Evolutionary conservation across 2,888 invertebrate species (phyloP).

Genomic region (Drosophila maculinotata): DNA sequence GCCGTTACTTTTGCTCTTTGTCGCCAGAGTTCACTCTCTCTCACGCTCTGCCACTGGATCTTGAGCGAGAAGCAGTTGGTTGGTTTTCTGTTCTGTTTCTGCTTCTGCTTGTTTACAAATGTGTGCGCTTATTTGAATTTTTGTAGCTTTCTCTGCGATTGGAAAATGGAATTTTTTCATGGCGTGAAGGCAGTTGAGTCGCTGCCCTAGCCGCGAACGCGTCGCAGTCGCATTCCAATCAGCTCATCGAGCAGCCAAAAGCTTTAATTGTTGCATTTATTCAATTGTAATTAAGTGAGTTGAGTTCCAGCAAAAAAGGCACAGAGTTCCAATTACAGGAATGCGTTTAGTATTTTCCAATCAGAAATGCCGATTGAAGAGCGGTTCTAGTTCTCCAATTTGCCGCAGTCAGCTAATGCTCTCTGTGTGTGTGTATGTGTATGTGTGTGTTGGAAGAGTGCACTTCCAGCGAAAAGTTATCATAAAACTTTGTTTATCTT

Average conservation of each 20-base stretch:
- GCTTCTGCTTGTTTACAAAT: constrained; percentile 65
- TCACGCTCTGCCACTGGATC: constrained; percentile 33
- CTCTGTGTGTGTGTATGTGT: constrained; percentile 9
- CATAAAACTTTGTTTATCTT: constrained; percentile 69
- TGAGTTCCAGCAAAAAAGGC: neutral
- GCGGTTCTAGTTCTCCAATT: constrained; percentile 5
- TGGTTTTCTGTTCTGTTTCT: constrained; percentile 8
- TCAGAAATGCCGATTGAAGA: constrained; percentile 14
- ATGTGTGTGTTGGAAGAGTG: constrained; percentile 15
- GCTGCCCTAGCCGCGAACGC: constrained; percentile 64
- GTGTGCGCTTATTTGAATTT: constrained; percentile 49
- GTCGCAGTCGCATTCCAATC: constrained; percentile 51
- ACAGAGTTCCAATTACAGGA: constrained; percentile 8
- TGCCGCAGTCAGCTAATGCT: constrained; percentile 1
- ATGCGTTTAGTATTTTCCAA: constrained; percentile 14
- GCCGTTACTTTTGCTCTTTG: constrained; percentile 66
- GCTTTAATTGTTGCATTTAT: constrained; percentile 26
- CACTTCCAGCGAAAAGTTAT: constrained; percentile 59
- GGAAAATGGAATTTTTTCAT: constrained; percentile 73
- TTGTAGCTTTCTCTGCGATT: constrained; percentile 68
- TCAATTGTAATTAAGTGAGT: constrained; percentile 46
- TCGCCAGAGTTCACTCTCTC: constrained; percentile 21
- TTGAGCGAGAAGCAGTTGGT: constrained; percentile 31
- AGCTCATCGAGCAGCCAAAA: constrained; percentile 27
- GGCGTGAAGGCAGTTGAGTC: constrained; percentile 59